Evolutionary conservation across 1,140 invertebrate species (phyloP).

Genomic region (Nomia melanderi): DNA sequence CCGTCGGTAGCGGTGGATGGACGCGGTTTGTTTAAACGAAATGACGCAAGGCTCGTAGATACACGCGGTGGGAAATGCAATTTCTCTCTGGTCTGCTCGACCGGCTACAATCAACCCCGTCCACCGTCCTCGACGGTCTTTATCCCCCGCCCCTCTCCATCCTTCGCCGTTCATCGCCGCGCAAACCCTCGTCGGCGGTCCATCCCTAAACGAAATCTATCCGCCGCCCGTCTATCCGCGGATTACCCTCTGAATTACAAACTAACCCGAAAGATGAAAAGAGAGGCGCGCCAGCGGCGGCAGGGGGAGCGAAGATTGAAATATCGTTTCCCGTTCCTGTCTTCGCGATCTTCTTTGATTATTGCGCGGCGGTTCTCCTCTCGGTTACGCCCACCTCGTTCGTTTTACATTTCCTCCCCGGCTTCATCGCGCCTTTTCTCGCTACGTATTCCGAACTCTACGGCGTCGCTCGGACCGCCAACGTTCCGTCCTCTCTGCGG

Average conservation of each 20-base stretch:
- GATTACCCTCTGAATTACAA: conserved; percentile 25
- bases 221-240: conserved; percentile 22
- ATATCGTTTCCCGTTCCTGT: conserved; percentile 33
- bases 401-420: not conserved
- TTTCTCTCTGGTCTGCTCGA: conserved; percentile 65
- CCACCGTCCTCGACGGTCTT: conserved; percentile 24
- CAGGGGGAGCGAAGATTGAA: conserved; percentile 49
- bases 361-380: not conserved
- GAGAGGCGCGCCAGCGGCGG: not conserved
- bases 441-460: too few relatives aligned
- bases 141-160: conserved; percentile 17
- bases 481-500: too few relatives aligned
- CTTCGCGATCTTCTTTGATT: conserved; percentile 2
- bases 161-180: conserved; percentile 31
- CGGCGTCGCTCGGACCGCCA: not conserved
- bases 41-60: conserved; percentile 62
- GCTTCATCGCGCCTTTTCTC: too few relatives aligned
- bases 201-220: conserved; percentile 49
- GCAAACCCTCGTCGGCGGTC: not conserved
- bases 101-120: conserved; percentile 58
- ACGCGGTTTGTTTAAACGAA: conserved; percentile 75
- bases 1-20: conserved; percentile 35
- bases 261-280: conserved; percentile 20
- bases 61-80: conserved; percentile 64
- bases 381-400: not conserved